phyloP scores from a whole-genome alignment of 1,140 invertebrate species.

The Drosophila parabipectinata region DNA sequence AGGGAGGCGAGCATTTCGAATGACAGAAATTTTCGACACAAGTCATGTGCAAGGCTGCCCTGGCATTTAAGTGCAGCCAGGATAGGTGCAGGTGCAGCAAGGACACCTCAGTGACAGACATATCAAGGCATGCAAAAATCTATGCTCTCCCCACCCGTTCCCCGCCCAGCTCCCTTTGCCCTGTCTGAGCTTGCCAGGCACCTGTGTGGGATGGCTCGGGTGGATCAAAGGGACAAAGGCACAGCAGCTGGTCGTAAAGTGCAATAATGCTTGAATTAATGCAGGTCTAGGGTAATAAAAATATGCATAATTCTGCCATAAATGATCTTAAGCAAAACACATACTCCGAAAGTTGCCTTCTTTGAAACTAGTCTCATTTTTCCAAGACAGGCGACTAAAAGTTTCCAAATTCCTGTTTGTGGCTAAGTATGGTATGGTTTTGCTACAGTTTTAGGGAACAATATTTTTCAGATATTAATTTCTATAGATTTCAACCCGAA shows the following conservation, averaged over 20 bases:
- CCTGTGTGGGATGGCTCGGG: constrained; percentile 28
- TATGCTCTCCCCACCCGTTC: constrained; percentile 56
- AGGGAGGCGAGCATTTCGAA: constrained; percentile 48
- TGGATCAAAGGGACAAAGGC: constrained; percentile 30
- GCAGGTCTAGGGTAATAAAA: constrained; percentile 80
- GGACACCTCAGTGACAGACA: constrained; percentile 37
- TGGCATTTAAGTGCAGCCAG: constrained; percentile 67
- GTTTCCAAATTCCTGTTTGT: not conserved
- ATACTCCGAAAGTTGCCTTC: constrained; percentile 21
- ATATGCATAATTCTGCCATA: constrained; percentile 81
- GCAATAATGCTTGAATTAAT: constrained; percentile 81
- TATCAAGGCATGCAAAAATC: constrained; percentile 72
- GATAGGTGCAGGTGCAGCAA: constrained; percentile 30
- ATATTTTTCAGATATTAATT: no score
- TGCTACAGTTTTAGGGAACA: no score
- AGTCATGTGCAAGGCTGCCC: constrained; percentile 47
- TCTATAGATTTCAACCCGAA: no score
- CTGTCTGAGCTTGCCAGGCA: constrained; percentile 53
- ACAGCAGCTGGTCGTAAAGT: constrained; percentile 78
- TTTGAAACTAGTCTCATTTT: constrained; percentile 19
- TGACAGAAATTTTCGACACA: constrained; percentile 80
- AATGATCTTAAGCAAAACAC: constrained; percentile 74
- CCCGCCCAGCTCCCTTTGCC: not conserved
- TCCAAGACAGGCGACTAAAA: constrained; percentile 60
- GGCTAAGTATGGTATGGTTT: not conserved